Percentiles rank a stretch among this genome's conserved stretches.
These are phyloP conservation scores for Drosophila phalerata DNA, from an alignment of 2,888 invertebrate species.

Conservation along the genomic window DNA sequence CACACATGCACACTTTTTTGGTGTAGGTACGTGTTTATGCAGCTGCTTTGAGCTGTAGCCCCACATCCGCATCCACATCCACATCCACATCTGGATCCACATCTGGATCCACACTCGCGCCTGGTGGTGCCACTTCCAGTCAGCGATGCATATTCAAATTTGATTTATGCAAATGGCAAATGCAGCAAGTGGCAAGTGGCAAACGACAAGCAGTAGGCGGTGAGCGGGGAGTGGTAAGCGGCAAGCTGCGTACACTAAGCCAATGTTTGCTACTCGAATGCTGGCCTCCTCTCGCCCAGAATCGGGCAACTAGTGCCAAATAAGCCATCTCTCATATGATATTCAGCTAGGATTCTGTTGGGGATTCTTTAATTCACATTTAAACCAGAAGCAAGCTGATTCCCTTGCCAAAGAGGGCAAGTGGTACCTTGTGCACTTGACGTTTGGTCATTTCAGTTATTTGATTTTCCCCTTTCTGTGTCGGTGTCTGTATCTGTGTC, in stretches of 20 bases:
- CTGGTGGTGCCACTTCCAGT: slow-evolving; percentile 44
- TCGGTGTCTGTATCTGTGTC: slow-evolving; percentile 9
- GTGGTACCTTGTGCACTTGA: slow-evolving; percentile 56
- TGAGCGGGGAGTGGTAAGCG: background rate
- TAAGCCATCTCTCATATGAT: slow-evolving; percentile 52
- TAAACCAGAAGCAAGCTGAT: slow-evolving; percentile 43
- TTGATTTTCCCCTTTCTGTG: slow-evolving; percentile 27
- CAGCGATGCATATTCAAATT: slow-evolving; percentile 78
- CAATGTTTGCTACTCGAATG: slow-evolving; percentile 56
- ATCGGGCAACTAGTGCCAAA: slow-evolving; percentile 51
- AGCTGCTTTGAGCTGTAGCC: slow-evolving; percentile 47
- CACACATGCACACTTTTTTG: background rate
- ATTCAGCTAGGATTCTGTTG: slow-evolving; percentile 21
- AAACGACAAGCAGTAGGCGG: slow-evolving; percentile 9
- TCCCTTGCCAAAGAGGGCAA: slow-evolving; percentile 10
- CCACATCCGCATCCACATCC: slow-evolving; percentile 25
- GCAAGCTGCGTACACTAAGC: slow-evolving; percentile 14
- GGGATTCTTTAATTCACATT: slow-evolving; percentile 68
- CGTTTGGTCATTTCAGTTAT: slow-evolving; percentile 72
- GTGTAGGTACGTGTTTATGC: slow-evolving; percentile 47
- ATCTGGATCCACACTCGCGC: slow-evolving; percentile 25
- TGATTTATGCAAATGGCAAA: slow-evolving; percentile 78
- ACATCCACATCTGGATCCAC: slow-evolving; percentile 19
- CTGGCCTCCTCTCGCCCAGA: slow-evolving; percentile 8
- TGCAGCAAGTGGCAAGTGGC: slow-evolving; percentile 40